A percentile compares a stretch with the other conserved stretches of the same genome.
Evolutionary conservation across 2,888 invertebrate species (phyloP).

Genomic region (Trachelus troglodyta): DNA sequence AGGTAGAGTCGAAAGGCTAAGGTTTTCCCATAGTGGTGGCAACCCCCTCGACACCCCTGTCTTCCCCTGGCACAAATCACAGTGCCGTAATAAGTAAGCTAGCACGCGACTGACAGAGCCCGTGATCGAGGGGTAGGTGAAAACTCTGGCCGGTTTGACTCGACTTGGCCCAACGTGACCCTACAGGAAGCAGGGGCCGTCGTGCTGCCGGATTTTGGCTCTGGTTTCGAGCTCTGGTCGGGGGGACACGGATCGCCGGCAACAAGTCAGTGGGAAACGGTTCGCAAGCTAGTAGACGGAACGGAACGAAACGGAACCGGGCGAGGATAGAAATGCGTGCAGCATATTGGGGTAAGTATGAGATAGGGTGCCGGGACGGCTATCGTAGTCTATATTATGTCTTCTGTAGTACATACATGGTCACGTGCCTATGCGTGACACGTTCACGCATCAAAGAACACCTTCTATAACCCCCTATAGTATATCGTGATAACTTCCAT

Average conservation of each 20-base stretch:
- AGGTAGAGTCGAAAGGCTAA: background rate
- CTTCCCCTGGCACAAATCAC: constrained; percentile 37
- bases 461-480: background rate
- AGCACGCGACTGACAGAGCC: constrained; percentile 23
- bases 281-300: constrained; percentile 39
- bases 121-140: constrained; percentile 3
- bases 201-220: constrained; percentile 35
- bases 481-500: background rate
- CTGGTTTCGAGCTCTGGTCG: constrained; percentile 19
- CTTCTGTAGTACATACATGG: constrained; percentile 63
- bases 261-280: constrained; percentile 49
- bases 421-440: constrained; percentile 64
- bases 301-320: constrained; percentile 28
- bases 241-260: constrained; percentile 43
- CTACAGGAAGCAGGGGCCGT: constrained; percentile 32
- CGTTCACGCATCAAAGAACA: constrained; percentile 57
- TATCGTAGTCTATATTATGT: constrained; percentile 57
- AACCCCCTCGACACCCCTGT: background rate
- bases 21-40: background rate
- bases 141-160: constrained; percentile 5
- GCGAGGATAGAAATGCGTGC: constrained; percentile 35
- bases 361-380: constrained; percentile 35
- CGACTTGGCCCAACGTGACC: constrained; percentile 8
- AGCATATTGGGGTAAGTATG: constrained; percentile 41
- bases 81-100: constrained; percentile 34